These are phyloP conservation scores for Xestoiulus laeticollis DNA, from an alignment of 2,888 invertebrate genomes.

Conservation along the genomic window DNA sequence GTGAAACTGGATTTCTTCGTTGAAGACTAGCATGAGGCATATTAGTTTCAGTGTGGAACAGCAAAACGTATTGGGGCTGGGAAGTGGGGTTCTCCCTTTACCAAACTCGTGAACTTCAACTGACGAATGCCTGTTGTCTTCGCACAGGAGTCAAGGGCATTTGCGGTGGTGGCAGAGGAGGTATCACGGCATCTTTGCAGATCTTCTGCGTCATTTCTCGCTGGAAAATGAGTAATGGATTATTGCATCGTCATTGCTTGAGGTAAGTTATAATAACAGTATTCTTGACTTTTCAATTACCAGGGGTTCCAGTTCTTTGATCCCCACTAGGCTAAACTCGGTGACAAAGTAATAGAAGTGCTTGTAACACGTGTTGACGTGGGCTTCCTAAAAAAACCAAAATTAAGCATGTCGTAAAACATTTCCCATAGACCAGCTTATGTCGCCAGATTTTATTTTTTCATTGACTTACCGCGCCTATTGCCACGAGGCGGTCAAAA, in stretches of 20 bases:
- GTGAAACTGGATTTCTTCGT: constrained; percentile 16
- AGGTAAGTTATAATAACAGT: background rate
- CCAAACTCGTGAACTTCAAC: background rate
- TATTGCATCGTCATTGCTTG: background rate
- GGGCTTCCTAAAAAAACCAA: constrained; percentile 75
- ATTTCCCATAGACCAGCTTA: background rate
- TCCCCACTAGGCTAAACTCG: constrained; percentile 83
- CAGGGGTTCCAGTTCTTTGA: constrained; percentile 86
- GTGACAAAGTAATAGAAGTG: constrained; percentile 92
- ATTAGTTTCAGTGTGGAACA: constrained; percentile 10
- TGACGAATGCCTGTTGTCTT: constrained; percentile 42
- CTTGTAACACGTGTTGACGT: constrained; percentile 93
- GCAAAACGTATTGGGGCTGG: background rate
- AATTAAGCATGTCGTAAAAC: background rate
- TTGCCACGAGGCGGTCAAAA: constrained; percentile 85
- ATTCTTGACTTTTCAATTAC: constrained; percentile 58
- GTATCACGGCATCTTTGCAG: constrained; percentile 64
- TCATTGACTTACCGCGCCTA: constrained; percentile 80
- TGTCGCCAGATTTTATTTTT: background rate
- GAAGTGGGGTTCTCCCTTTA: background rate
- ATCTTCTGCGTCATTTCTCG: constrained; percentile 78
- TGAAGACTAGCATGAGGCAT: constrained; percentile 34
- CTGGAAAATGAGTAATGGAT: constrained; percentile 52
- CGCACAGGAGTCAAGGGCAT: constrained; percentile 39
- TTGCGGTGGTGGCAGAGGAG: constrained; percentile 14